These are phyloP conservation scores for Noctua fimbriata DNA, from an alignment of 2,888 invertebrate species.

Conservation along the genomic window DNA sequence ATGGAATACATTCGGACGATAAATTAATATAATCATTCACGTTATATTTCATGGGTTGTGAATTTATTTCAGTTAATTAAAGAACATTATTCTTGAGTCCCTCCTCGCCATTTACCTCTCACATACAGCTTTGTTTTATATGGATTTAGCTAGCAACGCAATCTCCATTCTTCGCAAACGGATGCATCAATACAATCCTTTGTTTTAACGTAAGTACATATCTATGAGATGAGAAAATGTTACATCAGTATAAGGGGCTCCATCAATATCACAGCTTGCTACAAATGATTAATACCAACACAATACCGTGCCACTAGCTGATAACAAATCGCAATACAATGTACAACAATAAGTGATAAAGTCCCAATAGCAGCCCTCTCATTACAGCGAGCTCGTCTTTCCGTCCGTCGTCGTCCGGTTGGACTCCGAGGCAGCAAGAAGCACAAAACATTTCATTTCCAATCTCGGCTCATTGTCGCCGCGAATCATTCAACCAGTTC, in stretches of 20 bases:
- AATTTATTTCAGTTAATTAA: constrained; percentile 41
- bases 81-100: constrained; percentile 3
- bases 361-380: constrained; percentile 18
- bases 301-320: background rate
- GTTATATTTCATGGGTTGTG: background rate
- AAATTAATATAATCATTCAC: constrained; percentile 15
- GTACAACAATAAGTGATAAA: constrained; percentile 33
- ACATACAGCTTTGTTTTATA: background rate
- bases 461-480: constrained; percentile 59
- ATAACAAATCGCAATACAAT: constrained; percentile 27
- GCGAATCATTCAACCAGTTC: constrained; percentile 63
- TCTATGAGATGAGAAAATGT: background rate
- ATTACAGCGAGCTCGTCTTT: constrained; percentile 30
- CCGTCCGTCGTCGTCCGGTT: background rate
- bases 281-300: background rate
- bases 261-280: background rate
- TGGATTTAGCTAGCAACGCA: too few relatives aligned
- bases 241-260: background rate
- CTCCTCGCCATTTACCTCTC: background rate
- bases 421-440: constrained; percentile 45
- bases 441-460: constrained; percentile 64
- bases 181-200: background rate
- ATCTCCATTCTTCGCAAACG: background rate
- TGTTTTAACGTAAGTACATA: background rate
- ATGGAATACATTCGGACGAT: background rate